Percentiles rank a stretch among this genome's conserved stretches.
These are phyloP conservation scores for Otolemur crassicaudatus DNA, from an alignment of 2,797 vertebrate genomes.

Conservation along the genomic window DNA sequence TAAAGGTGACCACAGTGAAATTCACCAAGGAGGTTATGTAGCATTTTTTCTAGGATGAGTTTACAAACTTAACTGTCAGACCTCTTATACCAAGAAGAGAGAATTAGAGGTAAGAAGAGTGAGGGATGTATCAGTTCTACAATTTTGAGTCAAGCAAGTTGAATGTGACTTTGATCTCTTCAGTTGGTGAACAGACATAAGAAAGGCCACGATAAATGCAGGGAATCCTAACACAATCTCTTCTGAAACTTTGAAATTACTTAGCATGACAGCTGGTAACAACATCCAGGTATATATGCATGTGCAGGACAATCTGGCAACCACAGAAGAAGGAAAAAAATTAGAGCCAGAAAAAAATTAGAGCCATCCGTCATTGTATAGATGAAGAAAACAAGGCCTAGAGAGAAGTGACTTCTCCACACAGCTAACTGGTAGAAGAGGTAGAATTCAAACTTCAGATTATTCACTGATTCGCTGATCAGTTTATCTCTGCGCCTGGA, in stretches of 20 bases:
- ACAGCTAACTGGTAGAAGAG: neutral
- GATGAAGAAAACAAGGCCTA: neutral
- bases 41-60: too few relatives aligned
- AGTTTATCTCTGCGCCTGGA: neutral
- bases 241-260: conserved; percentile 56
- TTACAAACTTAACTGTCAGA: too few relatives aligned
- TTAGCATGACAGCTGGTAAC: conserved; percentile 50
- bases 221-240: conserved; percentile 47
- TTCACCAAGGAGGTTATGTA: too few relatives aligned
- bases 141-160: neutral
- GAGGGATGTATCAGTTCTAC: neutral
- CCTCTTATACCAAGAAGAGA: neutral
- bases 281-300: neutral
- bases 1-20: too few relatives aligned
- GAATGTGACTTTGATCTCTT: neutral
- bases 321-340: neutral
- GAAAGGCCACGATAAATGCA: conserved; percentile 35
- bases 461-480: neutral
- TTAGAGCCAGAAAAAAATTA: neutral
- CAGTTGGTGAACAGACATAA: conserved; percentile 12
- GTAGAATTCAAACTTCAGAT: neutral
- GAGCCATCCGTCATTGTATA: neutral
- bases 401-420: neutral
- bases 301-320: neutral
- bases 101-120: neutral